These are phyloP conservation scores for Lagopus leucura DNA, from an alignment of 2,113 vertebrate species.

Conservation along the genomic window DNA sequence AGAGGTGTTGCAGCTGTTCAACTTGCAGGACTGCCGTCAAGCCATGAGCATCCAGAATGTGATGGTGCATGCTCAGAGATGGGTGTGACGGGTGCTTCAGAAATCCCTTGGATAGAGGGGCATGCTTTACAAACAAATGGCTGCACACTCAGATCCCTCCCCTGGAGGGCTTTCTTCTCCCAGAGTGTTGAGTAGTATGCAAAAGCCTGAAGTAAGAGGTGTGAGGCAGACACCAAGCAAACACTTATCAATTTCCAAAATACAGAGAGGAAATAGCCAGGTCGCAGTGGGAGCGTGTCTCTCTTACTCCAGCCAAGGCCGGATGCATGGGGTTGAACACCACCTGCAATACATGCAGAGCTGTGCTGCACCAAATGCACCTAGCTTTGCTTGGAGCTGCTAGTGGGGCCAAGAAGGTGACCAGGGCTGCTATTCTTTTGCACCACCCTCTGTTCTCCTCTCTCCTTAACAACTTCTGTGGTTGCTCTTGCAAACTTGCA, in stretches of 20 bases:
- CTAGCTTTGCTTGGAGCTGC: neutral
- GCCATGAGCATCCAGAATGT: neutral
- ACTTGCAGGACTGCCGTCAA: neutral
- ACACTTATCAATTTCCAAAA: neutral
- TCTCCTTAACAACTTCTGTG: neutral
- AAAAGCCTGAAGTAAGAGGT: neutral
- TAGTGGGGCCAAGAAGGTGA: neutral
- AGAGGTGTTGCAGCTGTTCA: neutral
- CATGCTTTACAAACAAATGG: neutral
- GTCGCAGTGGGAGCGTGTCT: fast-evolving
- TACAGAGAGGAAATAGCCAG: neutral
- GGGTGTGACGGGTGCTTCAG: neutral
- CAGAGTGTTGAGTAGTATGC: neutral
- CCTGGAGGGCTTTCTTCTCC: neutral
- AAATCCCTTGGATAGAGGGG: neutral
- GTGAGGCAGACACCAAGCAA: neutral
- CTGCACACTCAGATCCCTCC: neutral
- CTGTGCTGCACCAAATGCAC: neutral
- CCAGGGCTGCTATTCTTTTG: neutral
- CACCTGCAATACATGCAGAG: neutral
- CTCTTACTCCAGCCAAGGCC: neutral
- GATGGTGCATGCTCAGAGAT: neutral
- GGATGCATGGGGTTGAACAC: too few species aligned
- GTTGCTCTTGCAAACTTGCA: neutral
- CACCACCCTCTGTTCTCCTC: neutral